Evolutionary conservation across 2,888 invertebrate genomes (phyloP), one percentile per base, ranked within the genome.

Genomic region (Caenorhabditis becei): DNA sequence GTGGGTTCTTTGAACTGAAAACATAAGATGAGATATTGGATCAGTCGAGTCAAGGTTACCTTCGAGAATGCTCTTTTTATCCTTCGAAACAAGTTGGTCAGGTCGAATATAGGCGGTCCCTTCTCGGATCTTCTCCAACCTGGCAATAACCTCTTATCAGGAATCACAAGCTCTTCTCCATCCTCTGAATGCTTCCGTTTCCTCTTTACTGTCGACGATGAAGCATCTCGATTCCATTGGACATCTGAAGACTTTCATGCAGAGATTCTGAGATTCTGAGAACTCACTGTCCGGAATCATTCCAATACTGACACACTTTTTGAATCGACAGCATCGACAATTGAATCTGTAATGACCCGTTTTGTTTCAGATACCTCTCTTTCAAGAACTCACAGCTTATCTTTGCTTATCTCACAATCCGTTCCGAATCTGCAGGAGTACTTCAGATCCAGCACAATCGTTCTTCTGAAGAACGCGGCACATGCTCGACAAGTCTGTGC

Each of bases 401-500:
- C 16, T 8, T 54, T 32, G 18, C 3, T 10, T 7, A 32, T 54
- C 28, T 18, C 28, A n/a, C 28, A 54, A 3, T 18, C 1, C n/a
- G 28, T 26, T n/a, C n/a, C 28, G 5, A n/a, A 28, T 16, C n/a
- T 1, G 16, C 54, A 54, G 10, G 4, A n/a, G n/a, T 54, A 54
- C 26, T 28, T 16, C 28, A 28, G 32, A 3, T 28, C n/a, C 16
- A 54, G 28, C n/a, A 54, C 54, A 23, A 54, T n/a, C n/a, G 54
- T 54, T 54, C 54, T 10, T 2, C 54, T 11, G 28, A 54, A 54
- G 10, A 54, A 54, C 2, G 28, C 54, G n/a, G 54, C 54, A 28
- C 54, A 54, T 3, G 54, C 54, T 32, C 54, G 54, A 54, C 54
- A 54, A 28, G 54, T 54, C n/a, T 28, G 28, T 10, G 32, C 54